Evolutionary conservation across 2,113 vertebrate species (phyloP).

Genomic region (Sapajus apella): DNA sequence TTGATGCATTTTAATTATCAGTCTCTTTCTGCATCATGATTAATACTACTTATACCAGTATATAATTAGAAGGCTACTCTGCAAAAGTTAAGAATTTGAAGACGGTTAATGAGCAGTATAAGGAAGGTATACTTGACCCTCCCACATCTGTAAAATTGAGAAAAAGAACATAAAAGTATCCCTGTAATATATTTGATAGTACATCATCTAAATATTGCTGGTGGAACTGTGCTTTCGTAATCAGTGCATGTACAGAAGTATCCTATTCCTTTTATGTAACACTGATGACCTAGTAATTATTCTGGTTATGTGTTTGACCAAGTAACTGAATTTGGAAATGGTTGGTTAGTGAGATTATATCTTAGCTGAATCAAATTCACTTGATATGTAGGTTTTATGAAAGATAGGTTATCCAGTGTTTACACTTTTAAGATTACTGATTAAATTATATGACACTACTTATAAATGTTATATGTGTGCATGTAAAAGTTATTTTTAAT

Average conservation of each 20-base stretch:
- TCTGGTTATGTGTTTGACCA: background rate
- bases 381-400: constrained; percentile 31
- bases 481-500: constrained; percentile 18
- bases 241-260: background rate
- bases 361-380: background rate
- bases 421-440: background rate
- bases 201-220: background rate
- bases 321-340: constrained; percentile 18
- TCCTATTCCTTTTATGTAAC: background rate
- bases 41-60: background rate
- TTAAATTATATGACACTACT: constrained; percentile 8
- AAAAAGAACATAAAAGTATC: background rate
- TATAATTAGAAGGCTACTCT: background rate
- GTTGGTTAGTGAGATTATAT: background rate
- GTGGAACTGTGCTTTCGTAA: background rate
- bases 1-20: background rate
- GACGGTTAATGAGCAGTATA: constrained; percentile 1
- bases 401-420: background rate
- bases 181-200: background rate
- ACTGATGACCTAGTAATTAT: background rate
- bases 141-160: constrained; percentile 9
- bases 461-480: background rate
- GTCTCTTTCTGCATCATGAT: background rate
- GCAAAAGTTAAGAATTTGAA: constrained; percentile 29
- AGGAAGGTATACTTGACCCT: background rate